phyloP scores from a whole-genome alignment of 2,797 vertebrate species.

The Pangasius larnaudii region DNA sequence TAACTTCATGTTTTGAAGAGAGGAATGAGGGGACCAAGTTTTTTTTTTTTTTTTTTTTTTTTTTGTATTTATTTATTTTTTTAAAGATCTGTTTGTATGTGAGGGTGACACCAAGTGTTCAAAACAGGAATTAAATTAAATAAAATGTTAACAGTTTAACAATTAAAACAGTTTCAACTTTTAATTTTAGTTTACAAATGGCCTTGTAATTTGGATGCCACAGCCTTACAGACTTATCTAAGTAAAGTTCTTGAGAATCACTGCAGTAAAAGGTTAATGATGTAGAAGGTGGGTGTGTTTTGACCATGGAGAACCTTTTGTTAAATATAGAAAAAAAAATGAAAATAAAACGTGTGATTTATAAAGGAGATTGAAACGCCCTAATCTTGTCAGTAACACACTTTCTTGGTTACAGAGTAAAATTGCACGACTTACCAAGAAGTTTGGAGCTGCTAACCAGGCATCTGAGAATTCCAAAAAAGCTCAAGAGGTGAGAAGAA shows the following conservation, averaged over 20 bases:
- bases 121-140: background rate
- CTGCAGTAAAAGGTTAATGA: background rate
- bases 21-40: background rate
- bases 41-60: background rate
- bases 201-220: background rate
- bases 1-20: background rate
- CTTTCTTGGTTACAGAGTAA: conserved; percentile 80
- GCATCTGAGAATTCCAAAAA: conserved; percentile 89
- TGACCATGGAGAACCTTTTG: background rate
- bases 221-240: background rate
- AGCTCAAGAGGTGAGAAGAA: conserved; percentile 69
- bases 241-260: background rate
- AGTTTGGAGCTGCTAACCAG: conserved; percentile 89
- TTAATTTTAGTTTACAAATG: background rate
- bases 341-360: too few species aligned
- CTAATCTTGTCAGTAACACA: background rate
- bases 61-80: background rate
- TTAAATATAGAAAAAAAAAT: background rate
- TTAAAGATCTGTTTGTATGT: background rate
- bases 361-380: background rate
- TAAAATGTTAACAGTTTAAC: background rate
- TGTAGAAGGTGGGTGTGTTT: background rate
- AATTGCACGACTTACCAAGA: conserved; percentile 89
- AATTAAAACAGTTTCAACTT: too few species aligned
- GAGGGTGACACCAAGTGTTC: background rate